Conservation (phyloP, 2,888 invertebrate species). For the Andricus quercusramuli region DNA sequence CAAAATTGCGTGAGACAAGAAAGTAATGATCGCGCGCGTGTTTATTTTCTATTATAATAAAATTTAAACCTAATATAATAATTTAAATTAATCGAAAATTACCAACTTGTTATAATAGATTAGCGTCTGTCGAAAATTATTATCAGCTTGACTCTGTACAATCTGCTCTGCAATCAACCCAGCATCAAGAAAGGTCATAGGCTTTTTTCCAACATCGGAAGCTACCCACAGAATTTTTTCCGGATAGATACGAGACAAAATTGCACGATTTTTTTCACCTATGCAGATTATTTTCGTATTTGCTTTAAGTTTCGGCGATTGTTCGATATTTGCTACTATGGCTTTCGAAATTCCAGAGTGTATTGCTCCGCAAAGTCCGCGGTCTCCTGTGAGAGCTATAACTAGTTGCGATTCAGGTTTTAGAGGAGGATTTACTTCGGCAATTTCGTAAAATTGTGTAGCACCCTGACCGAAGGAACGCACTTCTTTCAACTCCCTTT, state of each 20-base stretch:
- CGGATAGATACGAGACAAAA: conserved; percentile 54
- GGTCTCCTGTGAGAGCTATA: conserved; percentile 56
- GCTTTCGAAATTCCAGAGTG: conserved; percentile 57
- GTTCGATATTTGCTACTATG: conserved; percentile 44
- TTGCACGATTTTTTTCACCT: conserved; percentile 55
- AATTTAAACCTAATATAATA: too few relatives aligned
- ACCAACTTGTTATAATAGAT: conserved; percentile 60
- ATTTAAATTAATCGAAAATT: background rate
- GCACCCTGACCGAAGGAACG: conserved; percentile 51
- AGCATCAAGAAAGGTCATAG: conserved; percentile 57
- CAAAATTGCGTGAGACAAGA: too few relatives aligned
- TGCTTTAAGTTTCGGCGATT: conserved; percentile 38
- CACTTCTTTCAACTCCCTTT: conserved; percentile 49
- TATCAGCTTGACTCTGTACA: conserved; percentile 45
- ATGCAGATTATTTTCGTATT: conserved; percentile 55
- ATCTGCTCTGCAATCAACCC: conserved; percentile 52
- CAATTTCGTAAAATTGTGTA: conserved; percentile 50
- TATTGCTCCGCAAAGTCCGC: conserved; percentile 59
- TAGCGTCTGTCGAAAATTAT: conserved; percentile 50
- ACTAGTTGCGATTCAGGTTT: conserved; percentile 50
- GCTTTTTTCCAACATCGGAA: conserved; percentile 56
- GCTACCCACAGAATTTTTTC: conserved; percentile 57
- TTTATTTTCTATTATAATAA: too few relatives aligned
- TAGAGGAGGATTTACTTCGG: conserved; percentile 47
- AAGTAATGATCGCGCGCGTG: too few relatives aligned